Conservation (phyloP, 1,140 invertebrate genomes). For the Octopus bimaculoides region DNA sequence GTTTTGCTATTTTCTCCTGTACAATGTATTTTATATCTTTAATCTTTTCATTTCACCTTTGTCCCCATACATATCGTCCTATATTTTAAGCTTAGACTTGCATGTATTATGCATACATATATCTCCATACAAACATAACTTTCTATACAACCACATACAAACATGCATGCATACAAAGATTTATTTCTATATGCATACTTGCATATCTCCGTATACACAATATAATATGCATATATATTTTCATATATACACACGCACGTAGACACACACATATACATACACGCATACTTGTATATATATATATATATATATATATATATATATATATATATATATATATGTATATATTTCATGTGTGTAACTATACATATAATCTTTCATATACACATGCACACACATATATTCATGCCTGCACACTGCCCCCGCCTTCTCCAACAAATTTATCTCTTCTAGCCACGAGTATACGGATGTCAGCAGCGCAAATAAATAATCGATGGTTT, state of each 20-base stretch:
- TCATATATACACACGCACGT: not conserved
- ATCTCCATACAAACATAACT: not conserved
- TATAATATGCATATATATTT: not conserved
- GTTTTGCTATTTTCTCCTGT: not conserved
- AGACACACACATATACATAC: not conserved
- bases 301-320: not conserved
- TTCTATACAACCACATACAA: not conserved
- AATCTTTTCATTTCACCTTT: not conserved
- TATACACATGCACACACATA: not conserved
- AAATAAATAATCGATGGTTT: too few relatives aligned
- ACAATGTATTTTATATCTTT: not conserved
- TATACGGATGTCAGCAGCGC: too few relatives aligned
- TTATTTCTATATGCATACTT: slow-evolving; percentile 5
- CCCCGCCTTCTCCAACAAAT: too few relatives aligned
- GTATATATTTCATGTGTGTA: too few relatives aligned
- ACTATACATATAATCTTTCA: too few relatives aligned
- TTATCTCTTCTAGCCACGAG: too few relatives aligned
- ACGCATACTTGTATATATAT: not conserved
- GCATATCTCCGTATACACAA: slow-evolving; percentile 6
- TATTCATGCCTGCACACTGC: not conserved
- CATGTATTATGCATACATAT: slow-evolving; percentile 1
- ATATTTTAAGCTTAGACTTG: not conserved
- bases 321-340: not conserved
- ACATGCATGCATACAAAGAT: not conserved
- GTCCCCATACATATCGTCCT: not conserved